Conservation (phyloP, 2,888 invertebrate species). For the Sinopyrophorus schimmeli region DNA sequence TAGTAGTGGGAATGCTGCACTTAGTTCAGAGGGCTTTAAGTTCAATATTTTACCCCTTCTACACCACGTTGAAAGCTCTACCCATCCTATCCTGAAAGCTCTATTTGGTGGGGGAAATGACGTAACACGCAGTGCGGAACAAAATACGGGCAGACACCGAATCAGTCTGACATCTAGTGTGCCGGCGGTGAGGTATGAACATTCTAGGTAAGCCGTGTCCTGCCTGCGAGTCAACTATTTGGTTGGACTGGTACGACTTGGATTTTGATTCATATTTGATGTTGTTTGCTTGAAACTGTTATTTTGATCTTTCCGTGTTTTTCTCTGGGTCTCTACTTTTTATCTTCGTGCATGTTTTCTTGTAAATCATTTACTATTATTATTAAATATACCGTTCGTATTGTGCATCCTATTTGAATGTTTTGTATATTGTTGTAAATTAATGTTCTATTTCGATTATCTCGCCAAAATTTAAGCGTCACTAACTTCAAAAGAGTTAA, state of each 20-base stretch:
- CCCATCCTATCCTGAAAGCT: conserved; percentile 30
- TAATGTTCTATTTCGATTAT: too few species aligned
- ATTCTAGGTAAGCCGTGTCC: conserved; percentile 55
- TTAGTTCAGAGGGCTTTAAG: conserved; percentile 36
- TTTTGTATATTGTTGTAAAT: too few species aligned
- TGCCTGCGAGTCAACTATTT: conserved; percentile 41
- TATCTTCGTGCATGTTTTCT: conserved; percentile 1
- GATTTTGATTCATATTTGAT: conserved; percentile 46
- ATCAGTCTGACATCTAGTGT: conserved; percentile 57
- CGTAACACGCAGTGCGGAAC: conserved; percentile 57
- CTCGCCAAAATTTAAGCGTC: too few species aligned
- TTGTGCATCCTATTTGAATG: too few species aligned
- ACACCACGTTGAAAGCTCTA: conserved; percentile 31
- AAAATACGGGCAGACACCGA: conserved; percentile 51
- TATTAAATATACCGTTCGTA: neutral
- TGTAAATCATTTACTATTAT: neutral
- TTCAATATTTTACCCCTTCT: conserved; percentile 36
- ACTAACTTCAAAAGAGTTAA: too few species aligned
- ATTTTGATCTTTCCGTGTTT: conserved; percentile 28
- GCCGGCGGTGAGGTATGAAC: conserved; percentile 56
- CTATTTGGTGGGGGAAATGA: conserved; percentile 46
- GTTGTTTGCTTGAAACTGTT: conserved; percentile 42
- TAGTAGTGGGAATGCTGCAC: conserved; percentile 36
- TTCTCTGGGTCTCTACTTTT: conserved; percentile 24
- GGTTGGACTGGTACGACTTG: conserved; percentile 51